A percentile compares a stretch with the other conserved stretches of the same genome.
Conservation (phyloP, 2,888 invertebrate species). For the Molorchus minor region DNA sequence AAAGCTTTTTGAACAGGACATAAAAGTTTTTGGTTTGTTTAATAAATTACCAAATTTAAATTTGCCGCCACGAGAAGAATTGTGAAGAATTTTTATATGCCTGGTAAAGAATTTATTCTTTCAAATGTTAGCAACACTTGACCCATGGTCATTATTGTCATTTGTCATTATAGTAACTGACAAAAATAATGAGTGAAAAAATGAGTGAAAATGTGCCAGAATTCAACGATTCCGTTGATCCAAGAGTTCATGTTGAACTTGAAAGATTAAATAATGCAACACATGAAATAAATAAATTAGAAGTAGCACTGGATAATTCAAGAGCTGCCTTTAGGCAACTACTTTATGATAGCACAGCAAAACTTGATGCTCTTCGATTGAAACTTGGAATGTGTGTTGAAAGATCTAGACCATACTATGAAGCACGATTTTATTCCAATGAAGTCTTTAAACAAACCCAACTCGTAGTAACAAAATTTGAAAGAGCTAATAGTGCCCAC, state of each 20-base stretch:
- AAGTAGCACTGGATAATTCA: conserved; percentile 89
- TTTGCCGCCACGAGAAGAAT: too few relatives aligned
- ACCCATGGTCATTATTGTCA: too few relatives aligned
- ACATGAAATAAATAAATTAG: conserved; percentile 90
- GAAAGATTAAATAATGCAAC: conserved; percentile 90
- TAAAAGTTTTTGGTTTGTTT: too few relatives aligned
- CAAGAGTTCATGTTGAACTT: conserved; percentile 86
- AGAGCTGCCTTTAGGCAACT: conserved; percentile 82
- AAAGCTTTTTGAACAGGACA: too few relatives aligned
- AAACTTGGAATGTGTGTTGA: conserved; percentile 87
- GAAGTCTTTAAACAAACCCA: conserved; percentile 88
- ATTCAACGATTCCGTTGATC: conserved; percentile 79
- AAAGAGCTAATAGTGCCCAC: conserved; percentile 90
- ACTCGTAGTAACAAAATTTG: conserved; percentile 79
- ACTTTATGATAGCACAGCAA: conserved; percentile 82
- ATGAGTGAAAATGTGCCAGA: conserved; percentile 70
- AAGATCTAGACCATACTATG: conserved; percentile 90
- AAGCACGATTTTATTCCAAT: conserved; percentile 83
- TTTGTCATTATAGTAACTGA: too few relatives aligned
- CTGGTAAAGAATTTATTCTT: too few relatives aligned
- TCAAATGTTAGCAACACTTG: too few relatives aligned
- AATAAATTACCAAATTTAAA: too few relatives aligned
- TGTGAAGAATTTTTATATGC: too few relatives aligned
- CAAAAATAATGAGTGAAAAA: too few relatives aligned
- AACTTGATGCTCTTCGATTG: conserved; percentile 81